phyloP scores from a whole-genome alignment of 2,888 invertebrate genomes.

The Neria commutata region DNA sequence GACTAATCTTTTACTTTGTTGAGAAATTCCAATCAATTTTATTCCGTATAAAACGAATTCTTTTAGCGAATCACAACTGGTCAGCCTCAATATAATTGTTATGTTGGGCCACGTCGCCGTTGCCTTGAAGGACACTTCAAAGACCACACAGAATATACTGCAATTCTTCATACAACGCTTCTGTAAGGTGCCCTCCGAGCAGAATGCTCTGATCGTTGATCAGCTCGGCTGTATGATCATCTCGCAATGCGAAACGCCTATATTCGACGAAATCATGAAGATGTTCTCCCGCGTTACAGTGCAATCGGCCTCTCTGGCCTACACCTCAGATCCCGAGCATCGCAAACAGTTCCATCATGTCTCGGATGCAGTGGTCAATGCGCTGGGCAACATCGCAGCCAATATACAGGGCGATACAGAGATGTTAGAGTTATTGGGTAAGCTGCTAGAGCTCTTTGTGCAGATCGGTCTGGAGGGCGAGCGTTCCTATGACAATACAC shows the following conservation, averaged over 20 bases:
- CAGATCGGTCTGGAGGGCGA: slow-evolving; percentile 97
- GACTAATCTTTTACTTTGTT: neutral
- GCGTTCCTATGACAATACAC: slow-evolving; percentile 90
- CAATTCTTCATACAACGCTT: slow-evolving; percentile 97
- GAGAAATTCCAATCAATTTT: neutral
- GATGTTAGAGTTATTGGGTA: slow-evolving; percentile 82
- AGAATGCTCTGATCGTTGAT: slow-evolving; percentile 94
- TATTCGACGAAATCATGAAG: slow-evolving; percentile 95
- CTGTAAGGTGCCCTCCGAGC: slow-evolving; percentile 88
- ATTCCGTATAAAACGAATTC: slow-evolving; percentile 22
- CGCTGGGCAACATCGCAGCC: slow-evolving; percentile 93
- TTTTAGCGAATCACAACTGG: slow-evolving; percentile 85
- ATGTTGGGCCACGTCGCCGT: slow-evolving; percentile 98
- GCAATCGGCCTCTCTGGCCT: slow-evolving; percentile 83
- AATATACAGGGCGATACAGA: slow-evolving; percentile 88
- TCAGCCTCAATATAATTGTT: slow-evolving; percentile 95
- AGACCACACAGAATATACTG: slow-evolving; percentile 92
- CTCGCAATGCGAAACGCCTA: slow-evolving; percentile 82
- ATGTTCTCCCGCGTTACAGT: slow-evolving; percentile 97
- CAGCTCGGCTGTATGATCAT: slow-evolving; percentile 98
- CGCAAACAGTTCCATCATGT: slow-evolving; percentile 76
- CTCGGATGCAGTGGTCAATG: slow-evolving; percentile 93
- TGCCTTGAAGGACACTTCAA: slow-evolving; percentile 88
- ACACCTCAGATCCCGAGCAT: slow-evolving; percentile 69
- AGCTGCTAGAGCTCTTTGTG: slow-evolving; percentile 94